Percentiles rank a stretch among this genome's conserved stretches.
Evolutionary conservation across 2,113 vertebrate genomes (phyloP).

Genomic region (Rutilus rutilus): DNA sequence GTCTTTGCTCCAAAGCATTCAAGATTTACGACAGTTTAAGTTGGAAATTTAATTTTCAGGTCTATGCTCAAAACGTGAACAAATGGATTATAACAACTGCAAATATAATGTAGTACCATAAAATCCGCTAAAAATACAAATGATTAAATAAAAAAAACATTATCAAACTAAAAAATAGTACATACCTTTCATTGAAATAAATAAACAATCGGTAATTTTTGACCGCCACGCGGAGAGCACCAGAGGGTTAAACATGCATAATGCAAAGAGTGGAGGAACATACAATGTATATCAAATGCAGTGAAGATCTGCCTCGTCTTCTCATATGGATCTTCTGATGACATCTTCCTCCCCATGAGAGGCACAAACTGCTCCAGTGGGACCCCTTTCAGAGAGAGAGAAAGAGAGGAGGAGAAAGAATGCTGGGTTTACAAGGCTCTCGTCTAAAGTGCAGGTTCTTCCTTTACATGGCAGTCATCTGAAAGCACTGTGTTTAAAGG

Average conservation of each 20-base stretch:
- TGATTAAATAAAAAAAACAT: too few species aligned
- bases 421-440: constrained; percentile 47
- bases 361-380: constrained; percentile 70
- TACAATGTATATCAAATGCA: constrained; percentile 67
- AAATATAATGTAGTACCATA: too few species aligned
- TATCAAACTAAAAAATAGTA: too few species aligned
- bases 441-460: constrained; percentile 50
- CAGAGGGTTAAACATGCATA: constrained; percentile 32
- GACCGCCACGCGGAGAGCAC: too few species aligned
- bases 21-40: too few species aligned
- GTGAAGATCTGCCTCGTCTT: constrained; percentile 75
- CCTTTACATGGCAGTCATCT: constrained; percentile 59
- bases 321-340: constrained; percentile 60
- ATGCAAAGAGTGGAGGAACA: constrained; percentile 25
- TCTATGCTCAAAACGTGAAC: too few species aligned
- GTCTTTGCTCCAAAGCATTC: too few species aligned
- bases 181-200: too few species aligned
- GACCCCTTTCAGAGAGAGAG: constrained; percentile 50
- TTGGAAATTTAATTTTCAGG: too few species aligned
- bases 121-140: too few species aligned
- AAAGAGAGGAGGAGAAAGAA: constrained; percentile 32
- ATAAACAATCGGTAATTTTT: too few species aligned
- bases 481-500: constrained; percentile 60
- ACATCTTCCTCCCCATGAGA: constrained; percentile 69
- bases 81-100: too few species aligned